Conservation (phyloP, 2,113 vertebrate species). For the Entelurus aequoreus region DNA sequence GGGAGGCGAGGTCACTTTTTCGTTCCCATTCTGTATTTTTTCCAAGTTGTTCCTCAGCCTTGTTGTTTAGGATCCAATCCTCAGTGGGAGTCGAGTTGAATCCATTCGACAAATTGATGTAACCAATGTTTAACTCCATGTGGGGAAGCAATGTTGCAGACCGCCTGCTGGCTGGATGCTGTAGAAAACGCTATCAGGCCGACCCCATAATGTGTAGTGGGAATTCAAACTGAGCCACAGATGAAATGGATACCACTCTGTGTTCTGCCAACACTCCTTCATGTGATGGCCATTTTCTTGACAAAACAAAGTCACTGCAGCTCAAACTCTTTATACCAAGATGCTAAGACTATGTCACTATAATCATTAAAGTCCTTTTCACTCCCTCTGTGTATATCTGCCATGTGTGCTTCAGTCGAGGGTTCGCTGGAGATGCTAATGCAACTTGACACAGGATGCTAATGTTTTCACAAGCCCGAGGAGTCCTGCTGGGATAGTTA, state of each 20-base stretch:
- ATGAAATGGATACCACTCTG: conserved; percentile 36
- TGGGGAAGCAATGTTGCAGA: conserved; percentile 7
- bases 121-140: conserved; percentile 14
- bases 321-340: conserved; percentile 6
- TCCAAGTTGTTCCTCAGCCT: no score
- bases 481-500: conserved; percentile 16
- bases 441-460: conserved; percentile 25
- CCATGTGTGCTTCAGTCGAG: neutral
- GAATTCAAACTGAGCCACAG: conserved; percentile 40
- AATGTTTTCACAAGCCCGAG: conserved; percentile 14
- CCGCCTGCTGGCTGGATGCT: conserved; percentile 11
- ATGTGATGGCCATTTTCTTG: conserved; percentile 10
- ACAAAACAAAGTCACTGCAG: conserved; percentile 19
- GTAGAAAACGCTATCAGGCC: conserved; percentile 32
- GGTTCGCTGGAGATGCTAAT: conserved; percentile 7
- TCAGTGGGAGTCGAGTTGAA: neutral
- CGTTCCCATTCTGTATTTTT: no score
- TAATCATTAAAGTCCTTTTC: neutral
- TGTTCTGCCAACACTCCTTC: conserved; percentile 30
- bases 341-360: conserved; percentile 7
- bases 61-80: no score
- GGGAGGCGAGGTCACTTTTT: no score
- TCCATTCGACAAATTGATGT: neutral
- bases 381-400: neutral
- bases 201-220: conserved; percentile 29